phyloP scores from a whole-genome alignment of 2,113 vertebrate species.

The Syrmaticus mikado region DNA sequence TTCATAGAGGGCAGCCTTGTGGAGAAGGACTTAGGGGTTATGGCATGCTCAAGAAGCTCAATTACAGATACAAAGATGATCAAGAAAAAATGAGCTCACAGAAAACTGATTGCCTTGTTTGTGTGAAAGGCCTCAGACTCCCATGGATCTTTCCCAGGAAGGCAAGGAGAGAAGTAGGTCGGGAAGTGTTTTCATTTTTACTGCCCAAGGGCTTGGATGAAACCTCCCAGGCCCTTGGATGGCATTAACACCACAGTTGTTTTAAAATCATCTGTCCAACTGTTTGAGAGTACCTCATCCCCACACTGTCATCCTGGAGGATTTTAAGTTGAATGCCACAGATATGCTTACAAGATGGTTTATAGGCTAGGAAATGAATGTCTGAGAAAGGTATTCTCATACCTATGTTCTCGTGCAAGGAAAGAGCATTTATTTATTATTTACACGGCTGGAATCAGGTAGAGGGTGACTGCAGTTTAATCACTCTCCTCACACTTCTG shows the following conservation, averaged over 20 bases:
- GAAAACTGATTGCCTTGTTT: neutral
- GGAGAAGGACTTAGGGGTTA: no score
- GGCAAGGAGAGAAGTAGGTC: conserved; percentile 18
- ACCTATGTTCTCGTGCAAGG: neutral
- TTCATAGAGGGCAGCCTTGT: no score
- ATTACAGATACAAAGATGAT: neutral
- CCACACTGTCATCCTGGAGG: neutral
- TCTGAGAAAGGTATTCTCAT: neutral
- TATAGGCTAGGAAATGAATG: neutral
- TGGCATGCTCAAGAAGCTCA: neutral
- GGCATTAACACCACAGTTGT: neutral
- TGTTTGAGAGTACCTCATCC: neutral
- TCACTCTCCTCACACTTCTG: neutral
- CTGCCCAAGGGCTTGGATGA: neutral
- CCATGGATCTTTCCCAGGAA: conserved; percentile 6
- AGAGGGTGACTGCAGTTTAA: neutral
- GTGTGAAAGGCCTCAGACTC: neutral
- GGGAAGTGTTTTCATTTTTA: neutral
- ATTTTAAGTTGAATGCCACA: neutral
- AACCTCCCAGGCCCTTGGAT: neutral
- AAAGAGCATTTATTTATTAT: neutral
- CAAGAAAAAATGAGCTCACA: neutral
- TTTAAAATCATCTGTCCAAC: neutral
- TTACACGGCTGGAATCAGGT: neutral
- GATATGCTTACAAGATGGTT: neutral